Evolutionary conservation across 2,113 vertebrate genomes (phyloP), one percentile per base, ranked within the genome.

Genomic region (Clupea harengus): DNA sequence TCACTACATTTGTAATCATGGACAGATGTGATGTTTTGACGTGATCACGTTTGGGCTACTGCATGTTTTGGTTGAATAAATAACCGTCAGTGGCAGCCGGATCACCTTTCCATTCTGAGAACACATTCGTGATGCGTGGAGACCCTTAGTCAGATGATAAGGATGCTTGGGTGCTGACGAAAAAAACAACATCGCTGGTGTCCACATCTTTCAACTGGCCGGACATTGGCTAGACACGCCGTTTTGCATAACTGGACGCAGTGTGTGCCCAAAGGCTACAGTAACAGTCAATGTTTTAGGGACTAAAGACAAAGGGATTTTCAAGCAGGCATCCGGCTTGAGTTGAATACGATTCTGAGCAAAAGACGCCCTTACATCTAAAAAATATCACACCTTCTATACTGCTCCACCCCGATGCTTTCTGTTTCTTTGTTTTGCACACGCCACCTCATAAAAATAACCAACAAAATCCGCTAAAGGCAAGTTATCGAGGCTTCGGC

Each of bases 401-500:
- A 32, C 6, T 28, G 64, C 64, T 72, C 25, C 64, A 72, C 64
- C 64, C 9, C 64, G 64, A 72, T 28, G 64, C 64, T 64, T 47
- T 80, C 11, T 82, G 18, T 72, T 85, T 82, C 52, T 78, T 60
- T 25, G 45, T 57, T n/a, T 80, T 20, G 81, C 39, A 49, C 46
- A n/a, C 81, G 60, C 72, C 28, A 84, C 75, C 81, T 47, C 45
- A 64, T 4, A 46, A 87, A 80, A 82, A 87, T 64, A 80, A 57
- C 83, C 83, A 49, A 18, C 81, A 28, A 84, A 18, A 85, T 82
- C 84, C 81, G 86, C 84, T 87, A 67, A 46, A 89, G 67, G 87
- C 82, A 81, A 84, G 52, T 72, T 52, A 64, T 54, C 84, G 84
- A 86, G 49, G 80, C 82, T 46, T 81, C 57, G 82, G 49, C 86